Conservation (phyloP, 2,113 vertebrate species). For the Microcebus murinus region DNA sequence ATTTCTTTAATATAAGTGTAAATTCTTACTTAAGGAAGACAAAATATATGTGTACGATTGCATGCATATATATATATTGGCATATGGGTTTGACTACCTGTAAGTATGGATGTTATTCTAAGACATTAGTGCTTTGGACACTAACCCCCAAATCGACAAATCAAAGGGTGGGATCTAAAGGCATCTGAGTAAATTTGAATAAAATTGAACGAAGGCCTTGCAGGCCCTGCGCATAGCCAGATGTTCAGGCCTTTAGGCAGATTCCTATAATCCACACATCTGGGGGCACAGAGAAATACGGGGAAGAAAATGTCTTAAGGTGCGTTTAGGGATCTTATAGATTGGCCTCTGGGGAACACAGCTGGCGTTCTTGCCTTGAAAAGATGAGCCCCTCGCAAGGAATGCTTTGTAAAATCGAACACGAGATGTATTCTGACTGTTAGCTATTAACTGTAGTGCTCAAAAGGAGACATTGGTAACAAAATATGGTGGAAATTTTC, state of each 20-base stretch:
- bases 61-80: background rate
- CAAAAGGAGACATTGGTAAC: background rate
- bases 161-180: background rate
- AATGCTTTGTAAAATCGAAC: background rate
- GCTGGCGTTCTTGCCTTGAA: background rate
- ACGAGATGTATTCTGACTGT: background rate
- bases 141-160: background rate
- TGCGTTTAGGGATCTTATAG: background rate
- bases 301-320: background rate
- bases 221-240: background rate
- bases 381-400: background rate
- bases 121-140: background rate
- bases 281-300: background rate
- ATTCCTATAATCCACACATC: background rate
- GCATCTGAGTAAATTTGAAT: constrained; percentile 10
- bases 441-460: background rate
- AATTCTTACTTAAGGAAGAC: background rate
- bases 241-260: background rate
- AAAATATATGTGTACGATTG: background rate
- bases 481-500: constrained; percentile 13
- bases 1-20: background rate
- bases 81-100: background rate
- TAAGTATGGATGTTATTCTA: background rate
- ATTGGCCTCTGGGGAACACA: background rate
- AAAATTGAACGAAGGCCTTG: background rate